These are phyloP conservation scores for Empis stercorea DNA, from an alignment of 2,888 invertebrate genomes.

Conservation along the genomic window DNA sequence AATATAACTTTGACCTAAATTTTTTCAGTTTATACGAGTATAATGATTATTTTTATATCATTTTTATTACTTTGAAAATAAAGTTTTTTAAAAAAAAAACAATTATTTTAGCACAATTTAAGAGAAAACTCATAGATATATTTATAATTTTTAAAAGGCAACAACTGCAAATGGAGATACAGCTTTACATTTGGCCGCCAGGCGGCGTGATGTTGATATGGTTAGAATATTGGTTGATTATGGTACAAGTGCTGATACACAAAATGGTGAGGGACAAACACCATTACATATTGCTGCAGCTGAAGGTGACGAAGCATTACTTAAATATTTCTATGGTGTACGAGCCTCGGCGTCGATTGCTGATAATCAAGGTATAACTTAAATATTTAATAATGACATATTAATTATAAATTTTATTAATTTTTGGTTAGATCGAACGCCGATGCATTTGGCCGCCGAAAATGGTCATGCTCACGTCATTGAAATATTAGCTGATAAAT, in stretches of 20 bases:
- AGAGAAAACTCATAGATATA: too few species aligned
- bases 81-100: too few species aligned
- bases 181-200: conserved; percentile 88
- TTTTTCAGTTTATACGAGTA: too few species aligned
- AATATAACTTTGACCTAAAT: too few species aligned
- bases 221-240: conserved; percentile 83
- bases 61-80: too few species aligned
- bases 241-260: conserved; percentile 81
- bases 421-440: conserved; percentile 65
- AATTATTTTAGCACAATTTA: too few species aligned
- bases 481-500: conserved; percentile 92
- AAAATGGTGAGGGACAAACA: conserved; percentile 90
- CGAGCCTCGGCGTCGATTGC: conserved; percentile 88
- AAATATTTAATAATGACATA: not conserved
- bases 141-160: too few species aligned
- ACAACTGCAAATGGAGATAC: conserved; percentile 81
- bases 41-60: too few species aligned
- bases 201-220: conserved; percentile 86
- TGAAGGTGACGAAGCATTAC: conserved; percentile 85
- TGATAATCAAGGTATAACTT: conserved; percentile 67
- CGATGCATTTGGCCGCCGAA: conserved; percentile 95
- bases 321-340: conserved; percentile 91
- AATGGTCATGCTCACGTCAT: conserved; percentile 92
- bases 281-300: conserved; percentile 91
- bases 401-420: not conserved